phyloP scores from a whole-genome alignment of 2,113 vertebrate genomes.

The Channa maculata region DNA sequence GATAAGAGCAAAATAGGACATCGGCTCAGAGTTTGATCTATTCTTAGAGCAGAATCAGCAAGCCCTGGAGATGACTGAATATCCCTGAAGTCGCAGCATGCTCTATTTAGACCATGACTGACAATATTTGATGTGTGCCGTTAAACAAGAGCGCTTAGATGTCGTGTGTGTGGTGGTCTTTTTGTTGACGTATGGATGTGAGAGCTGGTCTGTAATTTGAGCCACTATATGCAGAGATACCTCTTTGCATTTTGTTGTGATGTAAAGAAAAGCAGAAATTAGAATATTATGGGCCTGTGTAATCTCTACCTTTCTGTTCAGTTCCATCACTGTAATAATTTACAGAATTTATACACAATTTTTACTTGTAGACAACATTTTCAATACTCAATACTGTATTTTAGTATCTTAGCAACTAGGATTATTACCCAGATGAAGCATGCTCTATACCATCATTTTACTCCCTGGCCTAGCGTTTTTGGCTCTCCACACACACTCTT shows the following conservation, averaged over 20 bases:
- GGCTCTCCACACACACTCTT: constrained; percentile 10
- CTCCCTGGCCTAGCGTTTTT: background rate
- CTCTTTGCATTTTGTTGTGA: constrained; percentile 40
- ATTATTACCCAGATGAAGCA: constrained; percentile 16
- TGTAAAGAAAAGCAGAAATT: constrained; percentile 20
- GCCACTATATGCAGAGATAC: background rate
- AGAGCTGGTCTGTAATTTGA: constrained; percentile 17
- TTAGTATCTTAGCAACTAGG: constrained; percentile 54
- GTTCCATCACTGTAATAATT: background rate
- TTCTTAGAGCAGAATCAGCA: constrained; percentile 73
- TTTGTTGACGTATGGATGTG: constrained; percentile 34
- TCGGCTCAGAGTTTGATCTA: constrained; percentile 73
- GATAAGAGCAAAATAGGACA: constrained; percentile 76
- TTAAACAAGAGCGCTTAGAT: constrained; percentile 63
- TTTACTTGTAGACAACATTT: constrained; percentile 10
- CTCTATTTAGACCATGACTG: constrained; percentile 80
- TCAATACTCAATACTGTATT: constrained; percentile 3
- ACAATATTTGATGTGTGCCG: constrained; percentile 74
- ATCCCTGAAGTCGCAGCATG: constrained; percentile 78
- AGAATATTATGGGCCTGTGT: constrained; percentile 12
- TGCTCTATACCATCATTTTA: constrained; percentile 5
- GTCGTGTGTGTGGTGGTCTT: constrained; percentile 16
- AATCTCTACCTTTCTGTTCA: constrained; percentile 3
- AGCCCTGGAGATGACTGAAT: constrained; percentile 70
- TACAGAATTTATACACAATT: background rate